Base-by-base conservation (phyloP, 1,140 invertebrate genomes). In the Medauroidea extradentata region DNA sequence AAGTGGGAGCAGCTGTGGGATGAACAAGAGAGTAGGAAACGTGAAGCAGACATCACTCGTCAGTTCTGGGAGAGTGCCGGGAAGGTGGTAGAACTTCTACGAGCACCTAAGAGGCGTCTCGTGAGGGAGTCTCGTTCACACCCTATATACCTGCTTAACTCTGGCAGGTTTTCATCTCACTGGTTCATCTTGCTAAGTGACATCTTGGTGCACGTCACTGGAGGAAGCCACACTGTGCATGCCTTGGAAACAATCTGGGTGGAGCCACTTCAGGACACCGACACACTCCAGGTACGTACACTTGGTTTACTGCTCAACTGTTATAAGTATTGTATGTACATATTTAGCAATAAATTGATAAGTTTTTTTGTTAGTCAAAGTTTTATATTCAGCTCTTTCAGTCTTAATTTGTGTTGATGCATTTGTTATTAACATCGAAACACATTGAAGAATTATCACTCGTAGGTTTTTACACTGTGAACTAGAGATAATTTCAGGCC, bases 211-310 rank as follows among this genome's bases (percentile, higher is more conserved):
- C 87, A 90, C 66, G 77, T 87, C 11, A 79, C 76, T 57, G 84
- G 87, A 46, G 83, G 82, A 60, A 79, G 78, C 60, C 72, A 82
- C 63, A 78, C 76, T 62, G 64, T 84, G 3, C 84, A 90, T 76
- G 81, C 83, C 23, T 74, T 94, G 59, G 79, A 81, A 62, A 89
- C 87, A 1, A 68, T 94, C 39, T 95, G 92, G 92, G 80, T 93
- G 1, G 89, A 92, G 74, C 68, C 77, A 49, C 70, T 81, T 44
- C 75, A 78, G 52, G 82, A 84, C 59, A 73, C 75, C 39, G 79
- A 83, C 64, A 76, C 67, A 59, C 61, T 75, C 55, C 75, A 81
- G 77, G 82, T 78, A 59, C 46, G 43, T 23, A 53, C 14, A 54
- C 18, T 34, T 14, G 48, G 21, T 19, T 43, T 52, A 38, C 21